Evolutionary conservation across 2,888 invertebrate species (phyloP).

Genomic region (Ormia ochracea): DNA sequence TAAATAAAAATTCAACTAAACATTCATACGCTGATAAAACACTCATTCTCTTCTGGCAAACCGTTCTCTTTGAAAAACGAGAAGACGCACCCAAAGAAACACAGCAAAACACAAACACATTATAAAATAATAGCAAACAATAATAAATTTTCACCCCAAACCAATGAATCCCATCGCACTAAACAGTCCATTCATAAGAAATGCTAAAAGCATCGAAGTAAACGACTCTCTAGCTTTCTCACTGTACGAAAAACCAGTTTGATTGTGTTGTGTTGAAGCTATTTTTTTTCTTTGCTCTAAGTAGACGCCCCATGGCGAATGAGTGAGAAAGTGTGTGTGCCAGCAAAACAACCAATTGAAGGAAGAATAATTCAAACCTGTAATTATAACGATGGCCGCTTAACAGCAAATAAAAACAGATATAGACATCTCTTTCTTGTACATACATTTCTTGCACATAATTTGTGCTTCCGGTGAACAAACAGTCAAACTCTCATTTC

Average conservation of each 20-base stretch:
- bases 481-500: neutral
- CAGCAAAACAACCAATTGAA: constrained; percentile 68
- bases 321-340: constrained; percentile 15
- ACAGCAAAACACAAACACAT: constrained; percentile 37
- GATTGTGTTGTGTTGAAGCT: constrained; percentile 14
- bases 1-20: constrained; percentile 28
- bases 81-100: constrained; percentile 61
- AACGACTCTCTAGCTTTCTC: neutral
- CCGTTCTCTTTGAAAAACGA: neutral
- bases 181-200: constrained; percentile 63
- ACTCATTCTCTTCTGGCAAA: constrained; percentile 6
- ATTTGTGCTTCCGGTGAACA: constrained; percentile 61
- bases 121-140: too few relatives aligned
- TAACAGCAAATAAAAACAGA: constrained; percentile 64
- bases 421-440: constrained; percentile 10
- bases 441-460: constrained; percentile 47
- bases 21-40: neutral
- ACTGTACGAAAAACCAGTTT: constrained; percentile 18
- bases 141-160: constrained; percentile 51
- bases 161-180: constrained; percentile 34
- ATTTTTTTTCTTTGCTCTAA: constrained; percentile 3
- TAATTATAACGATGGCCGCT: constrained; percentile 76
- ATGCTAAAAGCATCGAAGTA: constrained; percentile 1
- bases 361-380: constrained; percentile 69
- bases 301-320: constrained; percentile 68